phyloP scores from a whole-genome alignment of 2,888 invertebrate species.

The Cataglyphis cursor region DNA sequence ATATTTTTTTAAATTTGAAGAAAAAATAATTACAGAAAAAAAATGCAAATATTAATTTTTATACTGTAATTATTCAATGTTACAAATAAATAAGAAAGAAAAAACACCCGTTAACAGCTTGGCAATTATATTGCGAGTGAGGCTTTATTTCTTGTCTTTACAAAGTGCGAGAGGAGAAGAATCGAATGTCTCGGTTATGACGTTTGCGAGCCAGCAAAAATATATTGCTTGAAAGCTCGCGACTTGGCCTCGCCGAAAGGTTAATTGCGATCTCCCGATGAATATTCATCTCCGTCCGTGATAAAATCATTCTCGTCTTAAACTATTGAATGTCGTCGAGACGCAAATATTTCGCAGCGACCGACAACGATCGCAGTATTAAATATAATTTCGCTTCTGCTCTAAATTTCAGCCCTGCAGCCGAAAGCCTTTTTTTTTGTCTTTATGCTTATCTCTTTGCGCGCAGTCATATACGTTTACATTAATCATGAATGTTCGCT shows the following conservation, averaged over 20 bases:
- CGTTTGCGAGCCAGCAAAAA: conserved; percentile 22
- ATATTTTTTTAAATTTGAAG: not conserved
- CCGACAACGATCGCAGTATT: not conserved
- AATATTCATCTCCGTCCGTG: conserved; percentile 32
- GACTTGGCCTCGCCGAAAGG: conserved; percentile 29
- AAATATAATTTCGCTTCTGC: conserved; percentile 9
- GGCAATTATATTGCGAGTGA: too few species aligned
- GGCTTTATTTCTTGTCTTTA: not conserved
- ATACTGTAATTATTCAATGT: not conserved
- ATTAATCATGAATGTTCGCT: conserved; percentile 37
- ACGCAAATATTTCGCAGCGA: conserved; percentile 18
- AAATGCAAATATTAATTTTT: not conserved
- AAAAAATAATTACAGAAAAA: not conserved
- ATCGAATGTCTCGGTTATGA: conserved; percentile 29
- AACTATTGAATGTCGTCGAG: conserved; percentile 3
- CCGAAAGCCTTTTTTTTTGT: not conserved
- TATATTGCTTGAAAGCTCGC: conserved; percentile 22
- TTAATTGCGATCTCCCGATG: conserved; percentile 47
- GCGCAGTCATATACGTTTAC: not conserved
- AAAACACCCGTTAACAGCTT: not conserved
- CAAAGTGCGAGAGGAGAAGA: not conserved
- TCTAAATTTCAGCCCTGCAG: not conserved
- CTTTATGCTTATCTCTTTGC: not conserved
- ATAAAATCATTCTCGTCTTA: conserved; percentile 33
- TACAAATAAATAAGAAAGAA: not conserved